phyloP scores from a whole-genome alignment of 2,888 invertebrate species.

The Nasonia oneida region DNA sequence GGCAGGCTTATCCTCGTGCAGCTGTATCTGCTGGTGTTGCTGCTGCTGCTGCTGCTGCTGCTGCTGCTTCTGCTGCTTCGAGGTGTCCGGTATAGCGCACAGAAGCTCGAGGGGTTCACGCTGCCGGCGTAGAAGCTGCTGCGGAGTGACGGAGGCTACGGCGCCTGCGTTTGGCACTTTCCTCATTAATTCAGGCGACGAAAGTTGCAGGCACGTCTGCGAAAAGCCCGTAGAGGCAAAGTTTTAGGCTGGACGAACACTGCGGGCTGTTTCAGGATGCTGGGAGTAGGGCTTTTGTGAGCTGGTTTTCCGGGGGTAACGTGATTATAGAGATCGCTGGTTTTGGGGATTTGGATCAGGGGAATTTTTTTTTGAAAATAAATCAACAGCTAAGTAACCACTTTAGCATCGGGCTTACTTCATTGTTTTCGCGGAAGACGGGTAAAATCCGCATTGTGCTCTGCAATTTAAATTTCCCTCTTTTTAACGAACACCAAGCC shows the following conservation, averaged over 20 bases:
- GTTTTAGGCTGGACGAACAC: slow-evolving; percentile 12
- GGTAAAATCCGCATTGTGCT: background rate
- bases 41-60: background rate
- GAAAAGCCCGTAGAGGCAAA: slow-evolving; percentile 48
- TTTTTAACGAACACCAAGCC: background rate
- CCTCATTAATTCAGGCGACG: slow-evolving; percentile 77
- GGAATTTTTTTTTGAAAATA: background rate
- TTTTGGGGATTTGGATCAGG: background rate
- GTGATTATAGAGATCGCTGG: background rate
- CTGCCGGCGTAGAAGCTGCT: slow-evolving; percentile 55
- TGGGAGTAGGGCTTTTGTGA: background rate
- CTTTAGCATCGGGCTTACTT: background rate
- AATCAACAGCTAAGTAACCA: background rate
- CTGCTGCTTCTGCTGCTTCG: slow-evolving; percentile 14
- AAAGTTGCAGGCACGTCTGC: slow-evolving; percentile 77
- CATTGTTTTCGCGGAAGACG: background rate
- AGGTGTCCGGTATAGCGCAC: slow-evolving; percentile 1
- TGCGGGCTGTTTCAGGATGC: background rate
- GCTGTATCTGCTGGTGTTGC: slow-evolving; percentile 11
- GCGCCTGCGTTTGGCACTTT: slow-evolving; percentile 76
- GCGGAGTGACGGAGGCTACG: slow-evolving; percentile 60
- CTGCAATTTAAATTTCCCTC: background rate
- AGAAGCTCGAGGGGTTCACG: slow-evolving; percentile 46
- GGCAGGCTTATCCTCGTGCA: slow-evolving; percentile 6
- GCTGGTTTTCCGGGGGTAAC: background rate